phyloP scores from a whole-genome alignment of 2,888 invertebrate species.

The Platerodrilus igneus region DNA sequence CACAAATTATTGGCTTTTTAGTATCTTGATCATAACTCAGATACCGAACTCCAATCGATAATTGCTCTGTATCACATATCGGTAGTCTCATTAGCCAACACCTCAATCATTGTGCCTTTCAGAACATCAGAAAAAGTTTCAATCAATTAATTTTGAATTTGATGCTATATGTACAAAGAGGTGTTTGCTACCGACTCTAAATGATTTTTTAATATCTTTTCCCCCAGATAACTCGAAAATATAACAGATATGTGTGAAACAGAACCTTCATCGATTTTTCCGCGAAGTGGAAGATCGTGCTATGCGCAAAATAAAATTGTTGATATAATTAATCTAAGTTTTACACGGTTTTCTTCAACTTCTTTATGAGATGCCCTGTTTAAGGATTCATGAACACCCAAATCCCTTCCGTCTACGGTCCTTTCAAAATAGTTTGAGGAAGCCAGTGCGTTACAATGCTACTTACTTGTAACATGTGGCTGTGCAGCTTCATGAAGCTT shows the following conservation, averaged over 20 bases:
- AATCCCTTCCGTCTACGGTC: slow-evolving; percentile 7
- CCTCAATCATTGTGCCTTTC: slow-evolving; percentile 29
- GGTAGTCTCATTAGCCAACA: slow-evolving; percentile 31
- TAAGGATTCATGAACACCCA: too few relatives aligned
- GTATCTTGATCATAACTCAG: too few relatives aligned
- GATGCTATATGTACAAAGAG: slow-evolving; percentile 31
- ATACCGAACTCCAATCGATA: too few relatives aligned
- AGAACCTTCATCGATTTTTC: slow-evolving; percentile 22
- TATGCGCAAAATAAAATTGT: slow-evolving; percentile 30
- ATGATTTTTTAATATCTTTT: slow-evolving; percentile 24
- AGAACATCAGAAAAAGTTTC: slow-evolving; percentile 29
- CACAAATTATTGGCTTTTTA: too few relatives aligned
- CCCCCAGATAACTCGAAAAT: slow-evolving; percentile 26
- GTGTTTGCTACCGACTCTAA: slow-evolving; percentile 25
- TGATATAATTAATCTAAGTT: slow-evolving; percentile 27
- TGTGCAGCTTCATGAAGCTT: too few relatives aligned
- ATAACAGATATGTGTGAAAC: slow-evolving; percentile 25
- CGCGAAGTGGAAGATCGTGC: slow-evolving; percentile 29
- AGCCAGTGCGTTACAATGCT: not conserved
- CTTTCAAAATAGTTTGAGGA: slow-evolving; percentile 1
- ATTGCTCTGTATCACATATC: slow-evolving; percentile 33
- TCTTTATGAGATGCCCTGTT: too few relatives aligned
- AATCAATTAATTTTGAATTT: slow-evolving; percentile 38
- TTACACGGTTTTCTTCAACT: too few relatives aligned
- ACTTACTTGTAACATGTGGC: slow-evolving; percentile 9